Evolutionary conservation across 1,140 invertebrate species (phyloP), one percentile per base, ranked within the genome.

Genomic region (Halictus rubicundus): DNA sequence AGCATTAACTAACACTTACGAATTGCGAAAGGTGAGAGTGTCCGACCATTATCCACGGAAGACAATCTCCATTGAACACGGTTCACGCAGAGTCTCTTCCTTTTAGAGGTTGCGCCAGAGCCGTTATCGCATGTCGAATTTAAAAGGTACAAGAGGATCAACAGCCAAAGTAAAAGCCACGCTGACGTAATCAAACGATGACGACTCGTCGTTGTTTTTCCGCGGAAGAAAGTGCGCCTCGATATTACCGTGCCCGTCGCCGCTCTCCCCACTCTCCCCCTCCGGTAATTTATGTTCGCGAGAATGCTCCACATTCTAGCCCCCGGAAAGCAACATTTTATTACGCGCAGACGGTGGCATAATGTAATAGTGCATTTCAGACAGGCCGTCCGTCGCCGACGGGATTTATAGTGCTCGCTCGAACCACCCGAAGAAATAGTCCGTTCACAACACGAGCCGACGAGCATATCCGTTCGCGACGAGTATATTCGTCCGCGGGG

Each of bases 301-400:
- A 68, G 71, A 83, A 60, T 68, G 61, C 61, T 63, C 76, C 79
- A 66, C 74, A 74, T 82, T 71, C 52, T 32, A 37, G 12, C 25
- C 14, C 14, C 23, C 59, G 32, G 68, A 82, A 75, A 82, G 75
- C 52, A 71, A 79, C 70, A 70, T 79, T 86, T 86, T 85, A 86
- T 82, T 72, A 71, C 69, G 49, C 49, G 57, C 78, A 74, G 68
- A 85, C 74, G 39, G 57, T 32, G 52, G 60, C 68, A 77, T 85
- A 84, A 84, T 84, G 54, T 59, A 73, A 85, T 84, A 73, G 66
- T 61, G 70, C 60, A 73, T 81, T 84, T 65, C 79, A 68, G 27
- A 59, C 64, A 16, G 14, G 39, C 49, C 60, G 57, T 70, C 25
- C 68, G 60, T 69, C 59, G 42, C 14, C 71, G 21, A 32, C 32